A percentile compares a stretch with the other conserved stretches of the same genome.
These are phyloP conservation scores for Mormyrops boulengeri DNA, from an alignment of 2,797 vertebrate genomes.

Conservation along the genomic window DNA sequence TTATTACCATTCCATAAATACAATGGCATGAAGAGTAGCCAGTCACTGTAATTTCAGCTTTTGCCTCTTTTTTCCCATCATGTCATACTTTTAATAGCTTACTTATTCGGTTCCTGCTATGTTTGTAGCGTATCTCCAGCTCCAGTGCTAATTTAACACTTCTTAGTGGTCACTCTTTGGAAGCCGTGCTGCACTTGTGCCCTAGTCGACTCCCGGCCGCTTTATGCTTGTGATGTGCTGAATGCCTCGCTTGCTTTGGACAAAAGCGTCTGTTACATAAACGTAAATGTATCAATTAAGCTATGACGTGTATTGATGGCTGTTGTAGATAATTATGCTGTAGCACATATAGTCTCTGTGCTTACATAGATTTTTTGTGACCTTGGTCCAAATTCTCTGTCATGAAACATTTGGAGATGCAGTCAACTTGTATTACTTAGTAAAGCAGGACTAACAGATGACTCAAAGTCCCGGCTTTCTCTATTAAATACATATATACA, in stretches of 20 bases:
- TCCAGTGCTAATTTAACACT: neutral
- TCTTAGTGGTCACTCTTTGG: neutral
- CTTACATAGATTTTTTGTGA: neutral
- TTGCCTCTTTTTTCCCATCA: neutral
- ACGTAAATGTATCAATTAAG: neutral
- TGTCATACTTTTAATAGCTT: neutral
- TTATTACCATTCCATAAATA: neutral
- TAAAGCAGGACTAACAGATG: neutral
- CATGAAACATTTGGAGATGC: neutral
- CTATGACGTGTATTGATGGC: neutral
- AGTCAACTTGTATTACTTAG: neutral
- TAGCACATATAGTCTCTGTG: neutral
- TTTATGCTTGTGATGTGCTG: neutral
- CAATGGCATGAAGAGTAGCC: neutral
- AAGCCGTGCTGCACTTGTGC: neutral
- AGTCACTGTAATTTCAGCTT: neutral
- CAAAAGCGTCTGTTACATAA: neutral
- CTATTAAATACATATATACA: neutral
- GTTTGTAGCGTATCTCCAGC: neutral
- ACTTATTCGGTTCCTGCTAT: neutral
- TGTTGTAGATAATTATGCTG: neutral
- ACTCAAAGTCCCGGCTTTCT: neutral
- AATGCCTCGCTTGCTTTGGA: neutral
- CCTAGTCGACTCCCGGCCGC: neutral
- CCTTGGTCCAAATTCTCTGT: neutral